A percentile compares a stretch with the other conserved stretches of the same genome.
Conservation (phyloP, 1,140 invertebrate genomes). For the Solenopsis fugax region DNA sequence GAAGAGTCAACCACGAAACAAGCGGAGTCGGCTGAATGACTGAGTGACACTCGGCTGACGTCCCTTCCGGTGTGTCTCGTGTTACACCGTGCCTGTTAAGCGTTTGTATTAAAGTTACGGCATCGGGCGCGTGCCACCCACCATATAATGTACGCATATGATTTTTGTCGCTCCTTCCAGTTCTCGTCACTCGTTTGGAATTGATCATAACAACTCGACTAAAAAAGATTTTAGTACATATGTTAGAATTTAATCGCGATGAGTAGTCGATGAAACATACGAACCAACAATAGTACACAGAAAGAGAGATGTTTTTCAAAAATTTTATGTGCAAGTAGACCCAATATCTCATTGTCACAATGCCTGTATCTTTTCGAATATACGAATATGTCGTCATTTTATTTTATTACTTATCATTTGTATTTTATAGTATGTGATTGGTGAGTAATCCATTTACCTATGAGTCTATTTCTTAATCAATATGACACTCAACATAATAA, state of each 20-base stretch:
- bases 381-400: not conserved
- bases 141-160: conserved; percentile 68
- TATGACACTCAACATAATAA: not conserved
- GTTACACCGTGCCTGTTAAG: conserved; percentile 83
- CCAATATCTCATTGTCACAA: not conserved
- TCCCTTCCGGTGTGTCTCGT: conserved; percentile 86
- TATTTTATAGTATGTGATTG: conserved; percentile 18
- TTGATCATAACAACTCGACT: not conserved
- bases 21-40: conserved; percentile 79
- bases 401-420: not conserved
- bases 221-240: not conserved
- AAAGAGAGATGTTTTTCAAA: not conserved
- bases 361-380: not conserved
- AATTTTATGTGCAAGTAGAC: not conserved
- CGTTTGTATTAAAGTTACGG: conserved; percentile 85
- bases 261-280: not conserved
- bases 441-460: conserved; percentile 49
- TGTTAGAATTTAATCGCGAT: not conserved
- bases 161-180: conserved; percentile 57
- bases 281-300: not conserved
- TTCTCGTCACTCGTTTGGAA: not conserved
- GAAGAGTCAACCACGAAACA: conserved; percentile 45
- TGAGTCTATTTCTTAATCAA: conserved; percentile 39
- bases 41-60: conserved; percentile 85
- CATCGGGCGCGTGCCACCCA: conserved; percentile 85